Base-by-base conservation (phyloP, 2,113 vertebrate species). In the Ceratotherium simum region DNA sequence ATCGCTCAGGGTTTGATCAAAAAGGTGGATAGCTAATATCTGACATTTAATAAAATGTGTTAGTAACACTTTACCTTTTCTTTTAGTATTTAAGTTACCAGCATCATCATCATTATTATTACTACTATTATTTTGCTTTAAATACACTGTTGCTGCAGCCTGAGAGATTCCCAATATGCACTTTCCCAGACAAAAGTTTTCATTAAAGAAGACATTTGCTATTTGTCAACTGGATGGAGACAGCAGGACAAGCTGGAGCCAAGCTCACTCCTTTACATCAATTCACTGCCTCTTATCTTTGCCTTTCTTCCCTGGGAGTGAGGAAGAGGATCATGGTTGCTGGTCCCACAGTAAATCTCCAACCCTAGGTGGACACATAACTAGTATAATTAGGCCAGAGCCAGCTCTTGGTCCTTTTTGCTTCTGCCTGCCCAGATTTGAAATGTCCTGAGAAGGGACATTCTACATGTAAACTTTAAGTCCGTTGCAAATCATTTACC, bases 1-100 rank as follows among this genome's bases (percentile, higher is more conserved):
- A 56, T 85, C 60, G 33, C 7, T 76, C 25, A 39, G 33, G 20
- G 12, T 75, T 90, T 46, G 56, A 36, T 69, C 56, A 78, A 62
- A 86, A 54, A 80, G 42, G 12, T 64, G 39, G 16, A n/a, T n/a
- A 79, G 64, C 62, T 64, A 73, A 58, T 72, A 76, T 13, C 18
- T 21, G 54, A 83, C 20, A n/a, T 82, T 90, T 85, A 90, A 83
- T 92, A 87, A 64, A 95, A 75, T 9, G 12, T 78, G 8, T 92
- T 39, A 31, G 6, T 18, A 75, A 73, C 2, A 60, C 23, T 39
- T 82, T 3, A 36, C 23, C 16, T 88, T 54, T 12, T 60, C 72
- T 80, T 69, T 69, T 33, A 67, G 31, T 39, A 56, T 56, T 56
- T 51, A 85, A 76, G 25, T n/a, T 54, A 33, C 9, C 54, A 62